Evolutionary conservation across 2,888 invertebrate genomes (phyloP).

Genomic region (Archips xylosteana): DNA sequence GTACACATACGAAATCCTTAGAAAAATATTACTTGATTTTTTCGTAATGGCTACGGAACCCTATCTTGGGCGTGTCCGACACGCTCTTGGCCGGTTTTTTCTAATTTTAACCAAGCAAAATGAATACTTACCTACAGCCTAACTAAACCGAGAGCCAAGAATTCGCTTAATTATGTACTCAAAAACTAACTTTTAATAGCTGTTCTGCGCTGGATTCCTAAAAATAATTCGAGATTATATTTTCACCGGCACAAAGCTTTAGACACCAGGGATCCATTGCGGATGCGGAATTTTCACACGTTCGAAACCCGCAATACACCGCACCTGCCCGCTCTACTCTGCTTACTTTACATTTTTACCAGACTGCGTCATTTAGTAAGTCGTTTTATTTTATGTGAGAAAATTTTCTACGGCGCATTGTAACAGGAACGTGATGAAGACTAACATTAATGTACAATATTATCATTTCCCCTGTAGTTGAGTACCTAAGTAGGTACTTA

Average conservation of each 20-base stretch:
- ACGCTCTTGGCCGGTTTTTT: too few species aligned
- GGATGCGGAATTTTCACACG: constrained; percentile 22
- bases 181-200: constrained; percentile 1
- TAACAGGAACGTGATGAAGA: background rate
- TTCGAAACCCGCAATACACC: constrained; percentile 17
- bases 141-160: too few species aligned
- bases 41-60: too few species aligned
- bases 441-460: background rate
- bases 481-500: too few species aligned
- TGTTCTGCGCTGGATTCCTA: background rate
- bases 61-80: too few species aligned
- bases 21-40: too few species aligned
- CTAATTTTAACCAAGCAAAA: too few species aligned
- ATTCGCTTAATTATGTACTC: too few species aligned
- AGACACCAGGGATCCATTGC: constrained; percentile 1
- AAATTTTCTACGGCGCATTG: too few species aligned
- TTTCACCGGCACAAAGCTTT: constrained; percentile 6
- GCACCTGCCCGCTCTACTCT: background rate
- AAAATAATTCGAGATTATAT: constrained; percentile 8
- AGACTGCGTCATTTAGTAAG: background rate
- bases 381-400: background rate
- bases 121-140: too few species aligned
- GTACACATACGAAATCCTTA: too few species aligned
- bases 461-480: too few species aligned
- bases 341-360: constrained; percentile 19